Evolutionary conservation across 2,113 vertebrate genomes (phyloP), one percentile per base, ranked within the genome.

Genomic region (Planiliza haematocheilus): DNA sequence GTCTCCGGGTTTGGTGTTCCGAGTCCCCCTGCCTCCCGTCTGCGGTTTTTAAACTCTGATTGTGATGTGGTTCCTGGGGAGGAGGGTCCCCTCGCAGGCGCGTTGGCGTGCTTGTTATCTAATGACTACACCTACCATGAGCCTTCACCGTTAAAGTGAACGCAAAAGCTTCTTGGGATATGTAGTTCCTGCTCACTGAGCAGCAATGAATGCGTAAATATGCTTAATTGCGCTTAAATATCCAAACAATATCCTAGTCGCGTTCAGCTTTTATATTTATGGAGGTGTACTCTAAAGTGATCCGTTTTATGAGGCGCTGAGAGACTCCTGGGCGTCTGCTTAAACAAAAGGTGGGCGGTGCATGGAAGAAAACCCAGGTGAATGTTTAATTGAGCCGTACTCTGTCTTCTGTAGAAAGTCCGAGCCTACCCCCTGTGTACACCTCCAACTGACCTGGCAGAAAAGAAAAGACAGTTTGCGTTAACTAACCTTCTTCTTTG

Each of bases 381-480:
- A 89, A 89, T 87, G 81, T 88, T 88, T 86, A 45, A 82, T 74
- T 57, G 9, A 30, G 24, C 24, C 24, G 38, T 2, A 9, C 17
- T 38, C 37, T 43, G 34, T 60, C 50, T 62, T 50, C 37, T 59
- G 50, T 41, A 30, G 42, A 74, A 64, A 63, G 16, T 64, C 60
- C 11, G 2, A 34, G 11, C 14, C 2, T 18, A 1, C 7, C 2
- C 41, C 13, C 24, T 39, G 14, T 56, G 24, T 30, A 5, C 24
- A 5, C 24, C 24, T 30, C 24, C 5, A 30, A 38, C 7, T 49
- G 20, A 59, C 10, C 24, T 30, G 17, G 53, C 45, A 51, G 9
- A n/a, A n/a, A n/a, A n/a, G n/a, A n/a, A n/a, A n/a, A n/a, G n/a
- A 46, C 9, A 8, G 1, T n/a, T 53, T 70, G 61, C 38, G 52